These are phyloP conservation scores for Brachionus sp. DNA, from an alignment of 1,140 invertebrate species.

Conservation along the genomic window DNA sequence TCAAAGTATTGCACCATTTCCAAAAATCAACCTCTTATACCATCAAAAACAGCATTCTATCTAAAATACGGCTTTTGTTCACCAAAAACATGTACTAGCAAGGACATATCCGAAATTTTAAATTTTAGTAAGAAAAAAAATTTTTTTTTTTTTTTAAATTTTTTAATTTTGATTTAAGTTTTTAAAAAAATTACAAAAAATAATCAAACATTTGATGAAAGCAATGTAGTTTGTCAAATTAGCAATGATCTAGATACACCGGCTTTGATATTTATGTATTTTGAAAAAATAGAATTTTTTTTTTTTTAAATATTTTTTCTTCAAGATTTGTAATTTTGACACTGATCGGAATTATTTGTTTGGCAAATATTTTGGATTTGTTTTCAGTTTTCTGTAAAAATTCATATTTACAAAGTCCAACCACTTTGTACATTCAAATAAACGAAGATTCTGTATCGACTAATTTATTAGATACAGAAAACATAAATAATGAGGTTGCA, in stretches of 20 bases:
- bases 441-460: neutral
- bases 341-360: neutral
- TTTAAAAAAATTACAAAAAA: conserved; percentile 18
- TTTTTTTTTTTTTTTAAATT: neutral
- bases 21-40: neutral
- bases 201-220: neutral
- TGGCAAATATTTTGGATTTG: neutral
- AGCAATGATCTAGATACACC: neutral
- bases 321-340: neutral
- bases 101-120: conserved; percentile 17
- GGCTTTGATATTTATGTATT: neutral
- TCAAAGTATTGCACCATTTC: conserved; percentile 15
- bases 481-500: neutral
- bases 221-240: neutral
- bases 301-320: neutral
- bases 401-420: neutral
- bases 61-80: conserved; percentile 13
- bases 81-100: neutral
- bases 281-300: neutral
- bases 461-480: neutral
- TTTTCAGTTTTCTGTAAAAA: neutral
- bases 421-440: neutral
- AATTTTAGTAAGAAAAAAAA: neutral
- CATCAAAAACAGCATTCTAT: neutral
- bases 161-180: neutral